Conservation (phyloP, 2,888 invertebrate genomes). For the Empis stercorea region DNA sequence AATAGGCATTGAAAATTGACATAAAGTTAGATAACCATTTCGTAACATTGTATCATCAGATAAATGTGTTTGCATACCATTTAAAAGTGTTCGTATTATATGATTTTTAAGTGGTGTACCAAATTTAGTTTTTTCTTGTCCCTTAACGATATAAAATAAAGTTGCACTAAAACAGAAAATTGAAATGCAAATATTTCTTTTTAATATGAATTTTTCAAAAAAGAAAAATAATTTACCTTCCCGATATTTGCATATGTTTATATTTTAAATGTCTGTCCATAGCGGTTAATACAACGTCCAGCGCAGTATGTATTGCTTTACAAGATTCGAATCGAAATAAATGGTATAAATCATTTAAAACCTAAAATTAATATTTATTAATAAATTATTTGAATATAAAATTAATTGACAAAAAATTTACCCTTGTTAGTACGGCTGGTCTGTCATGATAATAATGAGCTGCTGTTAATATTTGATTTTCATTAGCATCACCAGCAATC, state of each 20-base stretch:
- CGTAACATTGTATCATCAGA: conserved; percentile 89
- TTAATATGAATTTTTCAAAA: too few species aligned
- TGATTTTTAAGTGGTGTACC: conserved; percentile 61
- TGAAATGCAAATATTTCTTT: too few species aligned
- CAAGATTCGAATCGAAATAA: conserved; percentile 74
- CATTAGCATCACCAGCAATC: conserved; percentile 85
- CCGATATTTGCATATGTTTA: conserved; percentile 85
- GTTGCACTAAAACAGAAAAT: too few species aligned
- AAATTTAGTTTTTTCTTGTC: conserved; percentile 61
- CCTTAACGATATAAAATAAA: conserved; percentile 87
- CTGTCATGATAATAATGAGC: conserved; percentile 73
- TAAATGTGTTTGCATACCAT: conserved; percentile 78
- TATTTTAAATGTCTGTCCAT: conserved; percentile 80
- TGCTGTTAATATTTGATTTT: conserved; percentile 79
- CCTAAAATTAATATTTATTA: conserved; percentile 39
- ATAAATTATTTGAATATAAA: too few species aligned
- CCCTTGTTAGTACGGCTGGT: conserved; percentile 57
- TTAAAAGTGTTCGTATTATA: conserved; percentile 69
- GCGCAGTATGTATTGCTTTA: conserved; percentile 57
- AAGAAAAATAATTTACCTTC: conserved; percentile 48
- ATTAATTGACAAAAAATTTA: conserved; percentile 8
- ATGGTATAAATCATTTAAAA: conserved; percentile 84
- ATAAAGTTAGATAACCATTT: conserved; percentile 88
- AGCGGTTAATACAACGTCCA: conserved; percentile 71
- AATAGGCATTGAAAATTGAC: conserved; percentile 87